A percentile compares a stretch with the other conserved stretches of the same genome.
Evolutionary conservation across 2,888 invertebrate genomes (phyloP).

Genomic region (Drosophila mayaguana): DNA sequence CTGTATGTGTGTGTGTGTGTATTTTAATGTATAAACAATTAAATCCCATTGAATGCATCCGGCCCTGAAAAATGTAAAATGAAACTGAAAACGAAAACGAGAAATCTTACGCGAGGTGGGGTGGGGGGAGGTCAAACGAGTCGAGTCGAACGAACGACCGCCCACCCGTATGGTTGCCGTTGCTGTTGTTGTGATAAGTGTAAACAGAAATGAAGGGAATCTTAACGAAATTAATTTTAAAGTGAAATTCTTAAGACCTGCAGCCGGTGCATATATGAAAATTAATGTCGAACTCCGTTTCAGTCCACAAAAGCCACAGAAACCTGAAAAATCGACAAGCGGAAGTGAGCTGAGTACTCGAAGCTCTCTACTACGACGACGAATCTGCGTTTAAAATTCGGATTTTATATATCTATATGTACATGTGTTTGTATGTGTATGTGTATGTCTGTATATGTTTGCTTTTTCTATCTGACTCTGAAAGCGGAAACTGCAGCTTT

Average conservation of each 20-base stretch:
- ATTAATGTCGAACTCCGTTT: constrained; percentile 63
- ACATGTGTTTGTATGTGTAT: not conserved
- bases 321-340: constrained; percentile 62
- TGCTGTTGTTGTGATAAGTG: constrained; percentile 48
- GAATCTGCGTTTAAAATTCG: constrained; percentile 16
- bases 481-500: constrained; percentile 76
- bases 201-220: constrained; percentile 51
- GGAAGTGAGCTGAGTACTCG: constrained; percentile 58
- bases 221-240: constrained; percentile 61
- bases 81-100: constrained; percentile 13
- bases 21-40: constrained; percentile 62
- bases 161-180: constrained; percentile 56
- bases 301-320: constrained; percentile 62
- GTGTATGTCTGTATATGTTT: not conserved
- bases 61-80: constrained; percentile 53
- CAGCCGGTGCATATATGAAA: constrained; percentile 64
- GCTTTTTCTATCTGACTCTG: constrained; percentile 21
- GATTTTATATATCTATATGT: not conserved
- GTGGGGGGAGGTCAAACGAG: not conserved
- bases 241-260: constrained; percentile 64
- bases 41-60: constrained; percentile 64
- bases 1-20: not conserved
- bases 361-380: constrained; percentile 36
- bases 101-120: constrained; percentile 14
- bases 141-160: not conserved